These are phyloP conservation scores for Eupithecia insigniata DNA, from an alignment of 2,888 invertebrate species.

Conservation along the genomic window DNA sequence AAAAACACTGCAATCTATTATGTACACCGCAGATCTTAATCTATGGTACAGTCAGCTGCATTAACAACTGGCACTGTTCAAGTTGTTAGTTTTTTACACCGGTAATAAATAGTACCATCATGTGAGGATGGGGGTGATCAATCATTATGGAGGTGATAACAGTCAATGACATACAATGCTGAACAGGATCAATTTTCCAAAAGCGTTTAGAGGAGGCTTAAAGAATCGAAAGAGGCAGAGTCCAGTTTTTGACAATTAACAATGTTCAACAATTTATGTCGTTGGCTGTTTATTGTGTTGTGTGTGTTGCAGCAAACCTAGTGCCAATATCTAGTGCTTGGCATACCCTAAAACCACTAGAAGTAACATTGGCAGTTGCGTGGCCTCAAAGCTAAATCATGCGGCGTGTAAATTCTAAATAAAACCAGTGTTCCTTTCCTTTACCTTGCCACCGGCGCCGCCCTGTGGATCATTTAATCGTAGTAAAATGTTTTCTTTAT, in stretches of 20 bases:
- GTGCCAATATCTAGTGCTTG: slow-evolving; percentile 35
- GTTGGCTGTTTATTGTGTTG: slow-evolving; percentile 25
- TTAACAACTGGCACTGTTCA: slow-evolving; percentile 17
- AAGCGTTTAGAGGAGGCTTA: background rate
- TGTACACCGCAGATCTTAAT: slow-evolving; percentile 23
- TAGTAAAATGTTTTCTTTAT: slow-evolving; percentile 46
- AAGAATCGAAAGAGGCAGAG: background rate
- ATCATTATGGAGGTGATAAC: slow-evolving; percentile 7
- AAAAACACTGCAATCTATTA: slow-evolving; percentile 31
- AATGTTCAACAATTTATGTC: background rate
- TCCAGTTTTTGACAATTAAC: background rate
- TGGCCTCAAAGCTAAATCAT: slow-evolving; percentile 63
- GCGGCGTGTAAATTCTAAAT: slow-evolving; percentile 61
- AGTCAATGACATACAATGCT: background rate
- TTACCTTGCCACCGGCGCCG: slow-evolving; percentile 81
- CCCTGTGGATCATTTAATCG: slow-evolving; percentile 76
- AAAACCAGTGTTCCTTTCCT: slow-evolving; percentile 57
- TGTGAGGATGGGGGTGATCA: slow-evolving; percentile 23
- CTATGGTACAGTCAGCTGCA: slow-evolving; percentile 23
- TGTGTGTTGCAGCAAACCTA: slow-evolving; percentile 31
- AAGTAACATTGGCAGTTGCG: slow-evolving; percentile 56
- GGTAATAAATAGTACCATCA: slow-evolving; percentile 21
- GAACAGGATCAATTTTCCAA: background rate
- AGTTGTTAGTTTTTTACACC: slow-evolving; percentile 6
- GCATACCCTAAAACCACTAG: slow-evolving; percentile 29